Base-by-base conservation (phyloP, 2,888 invertebrate genomes). In the Himalopsyche kuldschensis region DNA sequence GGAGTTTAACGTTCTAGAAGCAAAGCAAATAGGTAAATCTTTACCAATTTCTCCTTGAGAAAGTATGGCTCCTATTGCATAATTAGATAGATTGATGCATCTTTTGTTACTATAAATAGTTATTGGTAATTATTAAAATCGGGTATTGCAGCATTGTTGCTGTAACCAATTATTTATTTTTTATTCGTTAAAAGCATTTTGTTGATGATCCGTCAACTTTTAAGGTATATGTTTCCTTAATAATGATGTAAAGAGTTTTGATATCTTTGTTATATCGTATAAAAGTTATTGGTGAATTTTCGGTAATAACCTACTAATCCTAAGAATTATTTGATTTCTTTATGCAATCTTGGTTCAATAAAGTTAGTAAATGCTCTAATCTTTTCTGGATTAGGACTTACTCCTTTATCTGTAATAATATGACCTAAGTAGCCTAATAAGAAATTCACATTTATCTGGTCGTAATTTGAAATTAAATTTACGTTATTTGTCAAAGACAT, bases 351-450 rank as follows among this genome's bases (percentile, higher is more conserved):
- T n/a, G 78, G 78, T 41, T 41, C 27, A 2, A 46, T 5, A 20
- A 41, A 78, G 5, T 46, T 32, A 24, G 24, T 32, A 4, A 78
- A 24, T 3, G 78, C 78, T 3, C n/a, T 20, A 11, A 78, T 78
- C 41, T 78, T 78, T 17, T 78, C 78, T 1, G 78, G 78, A 46
- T 78, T 41, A 46, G 78, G 11, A 20, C 41, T 78, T 24, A 78
- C 46, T 20, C 78, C 78, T 41, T 78, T 11, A n/a, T 76, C 69
- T 4, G 88, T 87, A 6, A 88, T 88, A 0, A 87, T 85, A 78
- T 88, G 88, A 4, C 88, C 88, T 63, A 89, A 84, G 81, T 88
- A 89, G 4, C 85, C 35, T 0, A 88, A n/a, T n/a, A n/a, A n/a
- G n/a, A n/a, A n/a, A n/a, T n/a, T n/a, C n/a, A n/a, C n/a, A n/a